Base-by-base conservation (phyloP, 2,888 invertebrate species). In the Plebejus argus region DNA sequence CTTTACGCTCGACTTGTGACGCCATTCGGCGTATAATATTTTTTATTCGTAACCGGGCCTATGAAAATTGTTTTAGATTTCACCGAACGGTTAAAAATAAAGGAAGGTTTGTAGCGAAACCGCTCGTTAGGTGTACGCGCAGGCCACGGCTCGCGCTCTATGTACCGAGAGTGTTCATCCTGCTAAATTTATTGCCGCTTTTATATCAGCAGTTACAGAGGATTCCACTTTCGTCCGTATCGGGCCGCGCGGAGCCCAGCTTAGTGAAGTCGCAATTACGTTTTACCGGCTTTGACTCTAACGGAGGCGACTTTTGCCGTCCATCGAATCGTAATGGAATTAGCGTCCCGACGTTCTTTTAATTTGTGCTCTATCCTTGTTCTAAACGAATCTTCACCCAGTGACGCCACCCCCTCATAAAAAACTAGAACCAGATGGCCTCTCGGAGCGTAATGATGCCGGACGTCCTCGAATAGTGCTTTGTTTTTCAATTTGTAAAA, bases 141-240 rank as follows among this genome's bases (percentile, higher is more conserved):
- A 74, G 89, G 88, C 88, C 88, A 87, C 84, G 89, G 87, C 88
- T 88, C 89, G 88, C 89, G 89, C 89, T 89, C 90, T 89, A 87
- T 91, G 91, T 92, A 93, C 93, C 92, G 93, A 93, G 93, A 93
- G 92, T 91, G 93, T 93, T 93, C 92, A 94, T 94, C 93, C 93
- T 92, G 92, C 91, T 91, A 91, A 94, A 94, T 94, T 94, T 94
- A 94, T 93, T 92, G 92, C 91, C 90, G 92, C 93, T 93, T 93
- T 93, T 93, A 93, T 93, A 93, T 93, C 92, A 91, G 90, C 91
- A 92, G 91, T 91, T 92, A 92, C 91, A 88, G 91, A 89, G 90
- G 90, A 90, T 90, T 89, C 91, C 93, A 92, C 91, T 92, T 91
- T 90, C 90, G 91, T 89, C 90, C 91, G 91, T 92, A 92, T 93